A percentile compares a stretch with the other conserved stretches of the same genome.
Conservation (phyloP, 2,888 invertebrate species). For the Sphinx pinastri region DNA sequence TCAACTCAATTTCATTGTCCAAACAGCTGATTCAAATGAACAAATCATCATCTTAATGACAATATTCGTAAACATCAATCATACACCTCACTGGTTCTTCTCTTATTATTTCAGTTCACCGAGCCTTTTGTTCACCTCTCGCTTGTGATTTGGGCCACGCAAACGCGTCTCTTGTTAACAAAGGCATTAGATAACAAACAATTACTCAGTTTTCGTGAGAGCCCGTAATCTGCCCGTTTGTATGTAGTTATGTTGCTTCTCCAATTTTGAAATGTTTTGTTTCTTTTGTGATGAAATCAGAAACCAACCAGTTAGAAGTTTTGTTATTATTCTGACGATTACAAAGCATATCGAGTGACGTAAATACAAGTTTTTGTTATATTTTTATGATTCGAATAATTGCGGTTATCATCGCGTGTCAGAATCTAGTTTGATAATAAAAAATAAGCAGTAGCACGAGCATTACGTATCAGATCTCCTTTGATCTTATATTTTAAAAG, state of each 20-base stretch:
- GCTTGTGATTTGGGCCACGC: conserved; percentile 16
- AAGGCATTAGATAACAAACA: conserved; percentile 62
- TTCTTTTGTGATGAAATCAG: conserved; percentile 49
- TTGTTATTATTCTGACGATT: not conserved
- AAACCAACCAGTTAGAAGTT: conserved; percentile 8
- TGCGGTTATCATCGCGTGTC: no score
- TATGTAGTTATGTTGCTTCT: conserved; percentile 41
- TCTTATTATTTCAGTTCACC: not conserved
- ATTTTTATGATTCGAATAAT: no score
- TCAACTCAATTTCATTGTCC: no score
- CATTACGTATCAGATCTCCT: no score
- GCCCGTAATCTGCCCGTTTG: conserved; percentile 52
- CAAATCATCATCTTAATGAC: no score
- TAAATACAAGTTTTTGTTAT: no score
- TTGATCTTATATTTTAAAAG: no score
- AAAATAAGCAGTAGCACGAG: no score
- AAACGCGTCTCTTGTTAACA: conserved; percentile 51
- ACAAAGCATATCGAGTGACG: not conserved
- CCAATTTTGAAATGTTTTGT: conserved; percentile 43
- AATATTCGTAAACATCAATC: no score
- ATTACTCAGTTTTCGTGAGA: conserved; percentile 61
- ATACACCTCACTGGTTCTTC: not conserved
- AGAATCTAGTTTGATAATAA: no score
- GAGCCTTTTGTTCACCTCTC: not conserved
- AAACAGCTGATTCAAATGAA: no score